A percentile compares a stretch with the other conserved stretches of the same genome.
These are phyloP conservation scores for Ernsta delagoae DNA, from an alignment of 2,888 invertebrate genomes.

Conservation along the genomic window DNA sequence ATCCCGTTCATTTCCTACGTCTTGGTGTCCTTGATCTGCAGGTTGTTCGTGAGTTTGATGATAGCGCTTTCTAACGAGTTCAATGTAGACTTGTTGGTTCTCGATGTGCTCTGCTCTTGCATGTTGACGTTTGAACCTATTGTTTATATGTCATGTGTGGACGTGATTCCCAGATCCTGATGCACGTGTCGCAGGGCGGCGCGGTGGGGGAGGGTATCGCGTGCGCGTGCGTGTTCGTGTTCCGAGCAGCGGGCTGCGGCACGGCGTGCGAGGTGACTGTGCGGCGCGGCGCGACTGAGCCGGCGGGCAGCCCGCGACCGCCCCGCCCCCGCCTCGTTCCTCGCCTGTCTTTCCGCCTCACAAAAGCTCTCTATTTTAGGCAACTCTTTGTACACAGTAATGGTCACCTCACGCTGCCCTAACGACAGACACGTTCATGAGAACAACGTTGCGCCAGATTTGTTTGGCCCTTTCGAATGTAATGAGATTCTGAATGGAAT, in stretches of 20 bases:
- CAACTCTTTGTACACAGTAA: no score
- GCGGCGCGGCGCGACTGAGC: no score
- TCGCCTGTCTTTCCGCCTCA: no score
- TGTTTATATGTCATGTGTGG: conserved; percentile 48
- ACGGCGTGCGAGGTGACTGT: no score
- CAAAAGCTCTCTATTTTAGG: no score
- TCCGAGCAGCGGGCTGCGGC: neutral
- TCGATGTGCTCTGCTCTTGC: conserved; percentile 81
- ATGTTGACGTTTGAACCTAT: conserved; percentile 62
- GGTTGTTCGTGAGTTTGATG: conserved; percentile 81
- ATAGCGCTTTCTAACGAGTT: conserved; percentile 83
- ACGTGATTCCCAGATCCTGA: conserved; percentile 39
- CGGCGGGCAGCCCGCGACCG: no score
- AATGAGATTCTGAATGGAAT: conserved; percentile 84
- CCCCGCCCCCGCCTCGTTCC: no score
- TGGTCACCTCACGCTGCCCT: no score
- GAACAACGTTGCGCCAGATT: conserved; percentile 81
- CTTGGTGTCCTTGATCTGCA: conserved; percentile 80
- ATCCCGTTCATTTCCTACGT: conserved; percentile 69
- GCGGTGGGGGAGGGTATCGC: conserved; percentile 59
- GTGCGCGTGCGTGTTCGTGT: neutral
- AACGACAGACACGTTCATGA: conserved; percentile 75
- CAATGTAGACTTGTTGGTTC: conserved; percentile 75
- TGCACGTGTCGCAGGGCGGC: conserved; percentile 71
- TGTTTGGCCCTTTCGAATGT: conserved; percentile 80